A percentile compares a stretch with the other conserved stretches of the same genome.
phyloP scores from a whole-genome alignment of 2,797 vertebrate genomes.

The Urocyon cinereoargenteus region DNA sequence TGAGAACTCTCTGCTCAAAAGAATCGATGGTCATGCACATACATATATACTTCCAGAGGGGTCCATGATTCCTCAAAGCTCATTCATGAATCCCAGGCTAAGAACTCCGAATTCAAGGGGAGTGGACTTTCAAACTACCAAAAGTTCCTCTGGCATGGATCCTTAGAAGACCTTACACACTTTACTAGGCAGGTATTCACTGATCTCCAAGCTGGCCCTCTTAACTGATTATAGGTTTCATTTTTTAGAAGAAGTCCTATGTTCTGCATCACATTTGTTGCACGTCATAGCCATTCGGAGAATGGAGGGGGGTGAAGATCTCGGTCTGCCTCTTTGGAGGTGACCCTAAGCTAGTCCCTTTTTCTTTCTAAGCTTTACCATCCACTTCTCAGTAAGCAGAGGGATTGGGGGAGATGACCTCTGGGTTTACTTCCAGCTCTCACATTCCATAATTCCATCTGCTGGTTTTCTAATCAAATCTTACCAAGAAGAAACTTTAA shows the following conservation, averaged over 20 bases:
- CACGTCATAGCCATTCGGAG: neutral
- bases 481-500: constrained; percentile 38
- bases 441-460: constrained; percentile 49
- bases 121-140: neutral
- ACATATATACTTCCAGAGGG: neutral
- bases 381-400: neutral
- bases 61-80: neutral
- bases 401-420: neutral
- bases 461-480: constrained; percentile 66
- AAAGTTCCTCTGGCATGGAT: neutral
- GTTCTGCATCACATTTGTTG: neutral
- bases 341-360: neutral
- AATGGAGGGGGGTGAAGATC: neutral
- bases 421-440: constrained; percentile 38
- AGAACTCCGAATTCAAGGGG: neutral
- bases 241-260: neutral
- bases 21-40: neutral
- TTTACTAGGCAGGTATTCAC: neutral
- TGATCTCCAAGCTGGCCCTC: neutral
- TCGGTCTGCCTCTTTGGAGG: neutral
- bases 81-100: neutral
- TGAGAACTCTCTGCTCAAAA: neutral
- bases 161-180: neutral
- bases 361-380: neutral
- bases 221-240: neutral